phyloP scores from a whole-genome alignment of 1,140 invertebrate species.

The Tetramorium simillimum region DNA sequence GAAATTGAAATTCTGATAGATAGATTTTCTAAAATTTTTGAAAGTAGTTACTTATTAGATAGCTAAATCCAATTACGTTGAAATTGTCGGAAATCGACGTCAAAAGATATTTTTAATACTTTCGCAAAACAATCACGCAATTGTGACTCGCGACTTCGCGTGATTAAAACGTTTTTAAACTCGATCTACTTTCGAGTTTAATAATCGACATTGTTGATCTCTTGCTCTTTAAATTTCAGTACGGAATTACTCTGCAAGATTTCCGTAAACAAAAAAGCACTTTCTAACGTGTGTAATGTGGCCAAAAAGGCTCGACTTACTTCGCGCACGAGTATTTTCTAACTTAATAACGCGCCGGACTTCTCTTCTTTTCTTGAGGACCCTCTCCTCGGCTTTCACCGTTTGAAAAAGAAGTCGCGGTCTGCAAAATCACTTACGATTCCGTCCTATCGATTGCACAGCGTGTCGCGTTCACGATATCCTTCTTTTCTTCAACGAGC shows the following conservation, averaged over 20 bases:
- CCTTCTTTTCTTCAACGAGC: not conserved
- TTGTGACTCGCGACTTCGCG: not conserved
- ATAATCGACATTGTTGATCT: slow-evolving; percentile 33
- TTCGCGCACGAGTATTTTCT: slow-evolving; percentile 35
- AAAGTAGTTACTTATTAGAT: not conserved
- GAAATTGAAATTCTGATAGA: not conserved
- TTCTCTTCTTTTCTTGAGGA: not conserved
- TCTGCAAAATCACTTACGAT: slow-evolving; percentile 44
- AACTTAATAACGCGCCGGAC: slow-evolving; percentile 38
- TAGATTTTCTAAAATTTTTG: not conserved
- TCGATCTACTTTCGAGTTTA: not conserved
- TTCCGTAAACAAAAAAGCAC: not conserved
- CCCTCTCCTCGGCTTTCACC: slow-evolving; percentile 41
- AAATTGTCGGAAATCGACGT: not conserved
- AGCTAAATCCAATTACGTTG: not conserved
- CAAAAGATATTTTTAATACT: not conserved
- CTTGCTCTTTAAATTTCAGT: slow-evolving; percentile 10
- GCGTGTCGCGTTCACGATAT: not conserved
- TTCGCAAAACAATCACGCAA: not conserved
- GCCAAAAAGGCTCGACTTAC: not conserved
- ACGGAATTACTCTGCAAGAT: not conserved
- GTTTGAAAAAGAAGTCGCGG: slow-evolving; percentile 37
- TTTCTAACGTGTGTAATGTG: not conserved
- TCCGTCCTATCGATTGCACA: slow-evolving; percentile 1
- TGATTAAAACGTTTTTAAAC: slow-evolving; percentile 6